Evolutionary conservation across 2,113 vertebrate species (phyloP).

Genomic region (Fulmarus glacialis): DNA sequence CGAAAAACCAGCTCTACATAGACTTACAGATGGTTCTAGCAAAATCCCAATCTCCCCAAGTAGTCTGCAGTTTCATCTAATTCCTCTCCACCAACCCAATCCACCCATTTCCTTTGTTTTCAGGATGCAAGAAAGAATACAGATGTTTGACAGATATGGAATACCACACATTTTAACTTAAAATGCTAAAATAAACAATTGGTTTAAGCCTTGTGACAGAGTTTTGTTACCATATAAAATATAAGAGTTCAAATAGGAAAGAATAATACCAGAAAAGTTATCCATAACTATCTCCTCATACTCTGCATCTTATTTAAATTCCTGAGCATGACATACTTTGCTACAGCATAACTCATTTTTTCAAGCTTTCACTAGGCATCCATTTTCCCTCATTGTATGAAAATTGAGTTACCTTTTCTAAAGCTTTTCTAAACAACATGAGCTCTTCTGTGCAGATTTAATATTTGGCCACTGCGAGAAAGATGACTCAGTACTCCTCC

Average conservation of each 20-base stretch:
- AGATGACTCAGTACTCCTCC: neutral
- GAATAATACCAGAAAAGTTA: neutral
- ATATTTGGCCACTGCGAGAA: neutral
- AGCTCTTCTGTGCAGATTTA: neutral
- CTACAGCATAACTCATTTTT: neutral
- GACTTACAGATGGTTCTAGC: neutral
- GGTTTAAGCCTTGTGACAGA: neutral
- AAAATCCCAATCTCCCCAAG: neutral
- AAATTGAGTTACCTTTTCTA: neutral
- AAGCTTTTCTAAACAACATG: neutral
- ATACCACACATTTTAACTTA: neutral
- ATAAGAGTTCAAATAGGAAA: neutral
- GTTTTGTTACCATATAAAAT: neutral
- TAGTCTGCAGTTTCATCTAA: neutral
- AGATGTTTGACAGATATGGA: neutral
- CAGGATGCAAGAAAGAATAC: neutral
- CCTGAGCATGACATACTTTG: neutral
- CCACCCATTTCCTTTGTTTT: neutral
- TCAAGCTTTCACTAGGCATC: neutral
- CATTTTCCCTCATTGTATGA: neutral
- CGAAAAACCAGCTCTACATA: neutral
- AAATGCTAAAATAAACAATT: neutral
- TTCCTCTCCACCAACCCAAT: neutral
- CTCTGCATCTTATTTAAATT: neutral
- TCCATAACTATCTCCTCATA: neutral